Evolutionary conservation across 1,140 invertebrate genomes (phyloP).

Genomic region (Drosophila neocordata): DNA sequence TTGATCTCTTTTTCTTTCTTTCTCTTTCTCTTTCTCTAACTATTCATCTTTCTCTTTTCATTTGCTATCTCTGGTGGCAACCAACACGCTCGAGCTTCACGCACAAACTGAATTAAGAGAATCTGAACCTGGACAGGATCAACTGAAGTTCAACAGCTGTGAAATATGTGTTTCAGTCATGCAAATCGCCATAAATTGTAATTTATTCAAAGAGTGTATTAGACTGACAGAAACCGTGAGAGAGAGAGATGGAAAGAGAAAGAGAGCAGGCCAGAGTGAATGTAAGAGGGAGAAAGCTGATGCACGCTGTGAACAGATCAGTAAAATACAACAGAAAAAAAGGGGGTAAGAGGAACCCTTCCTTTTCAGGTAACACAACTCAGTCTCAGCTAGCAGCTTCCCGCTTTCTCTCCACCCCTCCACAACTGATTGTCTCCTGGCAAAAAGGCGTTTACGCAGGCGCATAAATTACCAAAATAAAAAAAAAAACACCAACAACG

Average conservation of each 20-base stretch:
- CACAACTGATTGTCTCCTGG: constrained; percentile 22
- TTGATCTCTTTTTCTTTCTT: neutral
- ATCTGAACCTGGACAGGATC: constrained; percentile 32
- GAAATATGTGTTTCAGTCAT: constrained; percentile 51
- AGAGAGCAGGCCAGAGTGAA: no score
- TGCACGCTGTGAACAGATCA: constrained; percentile 37
- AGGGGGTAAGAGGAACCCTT: constrained; percentile 30
- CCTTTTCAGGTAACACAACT: constrained; percentile 29
- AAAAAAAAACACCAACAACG: constrained; percentile 8
- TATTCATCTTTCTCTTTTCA: neutral
- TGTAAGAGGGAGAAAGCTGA: constrained; percentile 2
- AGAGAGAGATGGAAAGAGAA: neutral
- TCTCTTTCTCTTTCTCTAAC: neutral
- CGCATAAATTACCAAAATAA: constrained; percentile 76
- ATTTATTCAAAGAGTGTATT: constrained; percentile 64
- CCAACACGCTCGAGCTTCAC: constrained; percentile 59
- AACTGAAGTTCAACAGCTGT: constrained; percentile 43
- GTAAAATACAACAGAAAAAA: neutral
- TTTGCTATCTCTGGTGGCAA: constrained; percentile 21
- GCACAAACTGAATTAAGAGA: constrained; percentile 59
- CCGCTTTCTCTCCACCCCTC: constrained; percentile 27
- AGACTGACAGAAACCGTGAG: neutral
- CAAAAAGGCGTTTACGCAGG: constrained; percentile 73
- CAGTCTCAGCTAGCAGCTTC: constrained; percentile 8
- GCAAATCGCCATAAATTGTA: constrained; percentile 80